Evolutionary conservation across 2,797 vertebrate genomes (phyloP).

Genomic region (Caiman crocodilus): DNA sequence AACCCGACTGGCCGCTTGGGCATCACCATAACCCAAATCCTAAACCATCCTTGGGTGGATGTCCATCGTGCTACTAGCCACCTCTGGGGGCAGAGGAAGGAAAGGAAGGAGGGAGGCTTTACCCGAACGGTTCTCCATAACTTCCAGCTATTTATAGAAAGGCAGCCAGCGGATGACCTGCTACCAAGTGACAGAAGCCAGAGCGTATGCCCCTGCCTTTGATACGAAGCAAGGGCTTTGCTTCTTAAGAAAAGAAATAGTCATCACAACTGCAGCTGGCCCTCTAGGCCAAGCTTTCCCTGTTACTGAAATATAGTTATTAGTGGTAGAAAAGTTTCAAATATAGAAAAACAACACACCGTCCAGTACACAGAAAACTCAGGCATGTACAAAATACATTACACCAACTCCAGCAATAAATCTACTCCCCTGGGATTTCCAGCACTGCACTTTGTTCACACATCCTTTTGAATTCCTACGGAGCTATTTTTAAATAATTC

Average conservation of each 20-base stretch:
- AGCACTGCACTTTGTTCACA: conserved; percentile 23
- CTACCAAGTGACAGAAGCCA: neutral
- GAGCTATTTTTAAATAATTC: conserved; percentile 66
- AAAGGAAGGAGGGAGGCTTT: neutral
- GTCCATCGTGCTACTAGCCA: neutral
- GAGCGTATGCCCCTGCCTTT: neutral
- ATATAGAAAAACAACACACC: neutral
- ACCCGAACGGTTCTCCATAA: neutral
- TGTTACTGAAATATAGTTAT: neutral
- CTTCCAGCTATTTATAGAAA: neutral
- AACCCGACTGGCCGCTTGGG: neutral
- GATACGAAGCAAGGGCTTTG: neutral
- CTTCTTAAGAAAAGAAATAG: neutral
- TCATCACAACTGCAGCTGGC: neutral
- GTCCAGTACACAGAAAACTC: conserved; percentile 21
- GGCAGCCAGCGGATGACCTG: neutral
- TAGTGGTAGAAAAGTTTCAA: neutral
- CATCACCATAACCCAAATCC: neutral
- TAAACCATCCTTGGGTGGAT: neutral
- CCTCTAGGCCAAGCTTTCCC: neutral
- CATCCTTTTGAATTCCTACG: conserved; percentile 31
- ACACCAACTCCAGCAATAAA: conserved; percentile 54
- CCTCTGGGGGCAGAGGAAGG: neutral
- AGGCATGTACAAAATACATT: conserved; percentile 21
- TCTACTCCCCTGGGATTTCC: conserved; percentile 62